A percentile compares a stretch with the other conserved stretches of the same genome.
These are phyloP conservation scores for Gymnothorax reevesii DNA, from an alignment of 2,797 vertebrate genomes.

Conservation along the genomic window DNA sequence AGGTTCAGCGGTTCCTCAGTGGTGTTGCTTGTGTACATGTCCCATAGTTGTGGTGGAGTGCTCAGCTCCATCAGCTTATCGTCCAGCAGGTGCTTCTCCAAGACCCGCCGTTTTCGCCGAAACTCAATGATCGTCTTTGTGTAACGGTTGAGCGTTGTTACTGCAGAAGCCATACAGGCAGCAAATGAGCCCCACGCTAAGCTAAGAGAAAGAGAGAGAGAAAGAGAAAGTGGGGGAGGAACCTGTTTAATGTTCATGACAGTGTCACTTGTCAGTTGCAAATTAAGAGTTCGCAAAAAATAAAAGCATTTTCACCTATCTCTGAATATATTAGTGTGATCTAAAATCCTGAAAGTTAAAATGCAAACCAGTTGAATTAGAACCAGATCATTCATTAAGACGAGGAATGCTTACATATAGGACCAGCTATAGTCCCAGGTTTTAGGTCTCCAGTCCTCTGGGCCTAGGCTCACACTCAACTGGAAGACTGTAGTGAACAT, in stretches of 20 bases:
- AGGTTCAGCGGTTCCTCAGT: conserved; percentile 55
- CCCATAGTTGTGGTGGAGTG: conserved; percentile 75
- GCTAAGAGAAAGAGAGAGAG: conserved; percentile 56
- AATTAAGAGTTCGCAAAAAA: background rate
- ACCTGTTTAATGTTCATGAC: background rate
- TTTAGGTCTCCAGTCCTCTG: conserved; percentile 89
- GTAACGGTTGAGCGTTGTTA: conserved; percentile 82
- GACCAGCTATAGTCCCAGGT: conserved; percentile 94
- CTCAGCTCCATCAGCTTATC: conserved; percentile 72
- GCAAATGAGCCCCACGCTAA: conserved; percentile 87
- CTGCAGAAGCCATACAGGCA: conserved; percentile 86
- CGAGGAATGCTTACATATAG: conserved; percentile 68
- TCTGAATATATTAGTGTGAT: background rate
- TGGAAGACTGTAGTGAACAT: conserved; percentile 89
- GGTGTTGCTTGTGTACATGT: conserved; percentile 72
- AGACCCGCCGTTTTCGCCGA: conserved; percentile 80
- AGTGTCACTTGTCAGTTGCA: background rate
- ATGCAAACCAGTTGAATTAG: background rate
- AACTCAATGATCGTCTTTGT: conserved; percentile 83
- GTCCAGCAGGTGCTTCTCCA: conserved; percentile 79
- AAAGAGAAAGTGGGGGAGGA: background rate
- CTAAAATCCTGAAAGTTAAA: background rate
- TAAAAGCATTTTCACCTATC: background rate
- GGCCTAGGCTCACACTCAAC: conserved; percentile 84
- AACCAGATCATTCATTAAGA: background rate